A percentile compares a stretch with the other conserved stretches of the same genome.
These are phyloP conservation scores for Takifugu rubripes DNA, from an alignment of 2,797 vertebrate species.

Conservation along the genomic window DNA sequence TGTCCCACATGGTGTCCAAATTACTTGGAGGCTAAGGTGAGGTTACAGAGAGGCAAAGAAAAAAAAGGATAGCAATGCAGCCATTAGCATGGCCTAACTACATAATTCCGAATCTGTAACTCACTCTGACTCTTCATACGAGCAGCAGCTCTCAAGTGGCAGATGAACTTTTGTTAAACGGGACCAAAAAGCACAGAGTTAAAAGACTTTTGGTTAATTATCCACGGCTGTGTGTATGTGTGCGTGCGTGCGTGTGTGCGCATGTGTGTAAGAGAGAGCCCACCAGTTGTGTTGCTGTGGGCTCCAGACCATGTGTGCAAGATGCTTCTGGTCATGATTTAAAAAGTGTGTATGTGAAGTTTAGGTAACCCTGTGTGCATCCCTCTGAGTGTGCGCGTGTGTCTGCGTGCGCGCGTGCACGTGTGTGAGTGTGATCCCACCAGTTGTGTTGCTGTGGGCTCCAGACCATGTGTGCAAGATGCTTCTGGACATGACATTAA, in stretches of 20 bases:
- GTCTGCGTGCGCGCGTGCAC: conserved; percentile 22
- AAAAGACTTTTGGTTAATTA: conserved; percentile 35
- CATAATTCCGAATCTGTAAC: conserved; percentile 43
- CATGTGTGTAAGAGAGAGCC: not conserved
- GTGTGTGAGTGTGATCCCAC: conserved; percentile 6
- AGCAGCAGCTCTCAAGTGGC: conserved; percentile 9
- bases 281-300: conserved; percentile 26
- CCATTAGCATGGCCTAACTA: conserved; percentile 25
- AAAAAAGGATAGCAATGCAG: conserved; percentile 42
- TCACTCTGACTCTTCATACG: conserved; percentile 33
- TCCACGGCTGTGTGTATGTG: conserved; percentile 37
- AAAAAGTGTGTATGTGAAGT: conserved; percentile 14
- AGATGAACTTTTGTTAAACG: conserved; percentile 24
- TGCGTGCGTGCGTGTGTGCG: conserved; percentile 29
- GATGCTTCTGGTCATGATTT: conserved; percentile 33
- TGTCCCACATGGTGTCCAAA: conserved; percentile 74
- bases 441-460: conserved; percentile 24
- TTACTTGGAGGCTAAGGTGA: conserved; percentile 57
- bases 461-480: conserved; percentile 33
- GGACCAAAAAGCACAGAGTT: conserved; percentile 10
- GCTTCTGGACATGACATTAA: conserved; percentile 31
- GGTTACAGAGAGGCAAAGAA: conserved; percentile 48
- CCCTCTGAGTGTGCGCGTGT: conserved; percentile 5
- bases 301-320: conserved; percentile 29
- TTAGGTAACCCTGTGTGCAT: not conserved